These are phyloP conservation scores for Pogoniulus pusillus DNA, from an alignment of 2,797 vertebrate genomes.

Conservation along the genomic window DNA sequence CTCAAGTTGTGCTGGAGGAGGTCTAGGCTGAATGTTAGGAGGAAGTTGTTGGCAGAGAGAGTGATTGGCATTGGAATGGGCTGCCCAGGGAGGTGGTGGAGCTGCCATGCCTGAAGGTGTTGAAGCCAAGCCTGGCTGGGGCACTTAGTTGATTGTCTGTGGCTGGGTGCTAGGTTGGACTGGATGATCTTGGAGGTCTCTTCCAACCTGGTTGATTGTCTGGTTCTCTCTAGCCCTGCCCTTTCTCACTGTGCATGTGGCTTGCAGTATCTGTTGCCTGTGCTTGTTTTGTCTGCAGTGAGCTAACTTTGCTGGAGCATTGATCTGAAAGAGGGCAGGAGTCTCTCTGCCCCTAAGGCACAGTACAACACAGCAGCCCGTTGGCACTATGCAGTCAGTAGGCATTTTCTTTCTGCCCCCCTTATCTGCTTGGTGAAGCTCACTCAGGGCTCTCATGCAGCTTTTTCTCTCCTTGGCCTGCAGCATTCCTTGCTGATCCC, in stretches of 20 bases:
- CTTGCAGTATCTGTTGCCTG: neutral
- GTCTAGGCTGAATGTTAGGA: too few relatives aligned
- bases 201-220: too few relatives aligned
- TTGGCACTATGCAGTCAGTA: neutral
- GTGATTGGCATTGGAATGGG: too few relatives aligned
- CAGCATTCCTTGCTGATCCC: neutral
- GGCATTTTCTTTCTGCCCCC: neutral
- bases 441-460: neutral
- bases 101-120: too few relatives aligned
- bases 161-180: too few relatives aligned
- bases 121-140: too few relatives aligned
- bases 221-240: neutral
- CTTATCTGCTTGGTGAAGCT: neutral
- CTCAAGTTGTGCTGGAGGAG: too few relatives aligned
- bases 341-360: neutral
- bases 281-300: neutral
- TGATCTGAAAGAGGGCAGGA: neutral
- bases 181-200: too few relatives aligned
- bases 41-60: too few relatives aligned
- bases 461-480: neutral
- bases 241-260: fast-evolving
- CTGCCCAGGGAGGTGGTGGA: too few relatives aligned
- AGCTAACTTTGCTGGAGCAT: neutral
- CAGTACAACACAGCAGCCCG: fast-evolving
- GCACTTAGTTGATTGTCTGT: too few relatives aligned